Evolutionary conservation across 2,888 invertebrate genomes (phyloP), one percentile per base, ranked within the genome.

Genomic region (Seira ritae): DNA sequence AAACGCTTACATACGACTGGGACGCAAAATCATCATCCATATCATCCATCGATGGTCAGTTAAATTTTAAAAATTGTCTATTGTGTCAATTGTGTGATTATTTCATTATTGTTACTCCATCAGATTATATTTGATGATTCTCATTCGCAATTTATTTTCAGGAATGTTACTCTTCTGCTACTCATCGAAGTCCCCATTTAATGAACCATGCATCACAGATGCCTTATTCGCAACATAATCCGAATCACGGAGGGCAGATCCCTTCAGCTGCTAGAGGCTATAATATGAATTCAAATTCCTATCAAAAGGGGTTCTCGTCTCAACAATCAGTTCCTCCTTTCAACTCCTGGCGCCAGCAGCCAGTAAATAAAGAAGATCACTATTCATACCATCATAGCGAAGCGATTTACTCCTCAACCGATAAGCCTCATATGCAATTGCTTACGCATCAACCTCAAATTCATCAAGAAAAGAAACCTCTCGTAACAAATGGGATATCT

Each of bases 1-100:
- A 97, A 97, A 91, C 90, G 91, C 75, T 90, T 91, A 77, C 90
- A 90, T 15, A 65, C 74, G 17, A 77, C 68, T 31, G 71, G 75
- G 8, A 20, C 46, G 2, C 79, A 78, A n/a, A 87, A 84, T 84
- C n/a, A n/a, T n/a, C n/a, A 60, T 85, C 84, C 70, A 62, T 80
- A 80, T 74, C 74, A 80, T 42, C 74, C 55, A 22, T 37, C 46
- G 10, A 69, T 80, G 73, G 72, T 72, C 23, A 72, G n/a, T 15
- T 72, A 60, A 3, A 60, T n/a, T 60, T n/a, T n/a, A 42, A 42
- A 42, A 42, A 42, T 12, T 42, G 42, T 42, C 42, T n/a, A n/a
- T n/a, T n/a, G n/a, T n/a, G n/a, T n/a, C 42, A 42, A 42, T 8
- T 42, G 42, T 42, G 42, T 42, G 42, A 8, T 42, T 42, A 8